Base-by-base conservation (phyloP, 2,113 vertebrate genomes). In the Thinocorus orbignyianus region DNA sequence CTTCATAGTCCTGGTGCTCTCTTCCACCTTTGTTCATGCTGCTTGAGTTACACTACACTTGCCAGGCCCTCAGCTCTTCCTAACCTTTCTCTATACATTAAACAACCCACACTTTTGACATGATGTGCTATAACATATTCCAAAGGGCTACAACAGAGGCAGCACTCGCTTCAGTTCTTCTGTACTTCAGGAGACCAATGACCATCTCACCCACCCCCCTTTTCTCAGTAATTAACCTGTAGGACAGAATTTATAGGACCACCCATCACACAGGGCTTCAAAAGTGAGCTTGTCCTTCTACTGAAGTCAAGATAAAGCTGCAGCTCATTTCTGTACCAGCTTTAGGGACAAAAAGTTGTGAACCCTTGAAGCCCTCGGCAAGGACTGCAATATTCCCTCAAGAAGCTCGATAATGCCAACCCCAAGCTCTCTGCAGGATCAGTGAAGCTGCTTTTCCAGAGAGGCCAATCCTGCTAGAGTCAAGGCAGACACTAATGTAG, bases 401-500 rank as follows among this genome's bases (percentile, higher is more conserved):
- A 24, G 61, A 52, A 88, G 24, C 10, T 60, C 60, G n/a, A 30
- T 46, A 68, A 78, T 20, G 5, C 16, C 66, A 76, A 12, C 13
- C 16, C 17, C 10, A 25, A 46, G 26, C 17, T 41, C 52, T 68
- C 52, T 37, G 55, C 16, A 49, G 48, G 6, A 26, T 17, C 42
- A 23, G 8, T 41, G 19, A 35, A 88, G 41, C 2, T 66, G 23
- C 33, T 76, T 39, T 41, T 15, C 14, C 4, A 37, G 52, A 46
- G 13, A 86, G 6, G 9, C 11, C 41, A 17, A 19, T 18, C 19
- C 54, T 28, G 30, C 3, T 14, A 44, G 14, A 22, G 35, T 24
- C 18, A 15, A 9, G 7, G 26, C 24, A 46, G 48, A 24, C 2
- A 3, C 2, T 11, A 17, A 4, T 1, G 11, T 11, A 57, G 65